Evolutionary conservation across 2,888 invertebrate species (phyloP), one percentile per base, ranked within the genome.

Genomic region (Notodonta dromedarius): DNA sequence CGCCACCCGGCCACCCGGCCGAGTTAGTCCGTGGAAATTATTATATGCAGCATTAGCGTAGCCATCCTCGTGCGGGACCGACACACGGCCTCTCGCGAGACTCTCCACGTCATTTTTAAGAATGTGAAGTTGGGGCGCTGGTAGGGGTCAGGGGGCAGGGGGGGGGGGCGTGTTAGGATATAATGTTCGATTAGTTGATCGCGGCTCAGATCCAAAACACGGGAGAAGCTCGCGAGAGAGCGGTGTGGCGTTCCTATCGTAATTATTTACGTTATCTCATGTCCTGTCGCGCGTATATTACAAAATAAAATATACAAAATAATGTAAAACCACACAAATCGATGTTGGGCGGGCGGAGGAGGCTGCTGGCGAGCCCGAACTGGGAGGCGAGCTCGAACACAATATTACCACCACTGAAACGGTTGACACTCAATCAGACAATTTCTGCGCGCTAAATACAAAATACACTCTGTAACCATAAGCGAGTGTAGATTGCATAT

Each of bases 221-320:
- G 42, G 42, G 42, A 42, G 42, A 42, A 48, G 5, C n/a, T 50
- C 16, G 50, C 50, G 14, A 16, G 9, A 0, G 16, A 8, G 16
- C 50, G 9, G 50, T 16, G 16, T 4, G 16, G 16, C 50, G 50
- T 1, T 16, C 50, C 50, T 9, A n/a, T 14, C 48, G 11, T 50
- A 16, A 16, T 11, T 5, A 50, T 16, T 16, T 13, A 44, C 11
- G 44, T 44, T 44, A 44, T 11, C 4, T 44, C 1, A 44, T 44
- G 9, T 44, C 48, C 48, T 48, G 24, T 46, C n/a, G 11, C 53
- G 58, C 60, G 59, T 66, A 66, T 59, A 63, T 66, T 65, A 63
- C 60, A 69, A 70, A 74, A 69, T 69, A 62, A 75, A 79, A 78
- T 77, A 78, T 79, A 79, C 76, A 78, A 76, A 75, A 67, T 66